Base-by-base conservation (phyloP, 2,113 vertebrate genomes). In the Chionomys nivalis region DNA sequence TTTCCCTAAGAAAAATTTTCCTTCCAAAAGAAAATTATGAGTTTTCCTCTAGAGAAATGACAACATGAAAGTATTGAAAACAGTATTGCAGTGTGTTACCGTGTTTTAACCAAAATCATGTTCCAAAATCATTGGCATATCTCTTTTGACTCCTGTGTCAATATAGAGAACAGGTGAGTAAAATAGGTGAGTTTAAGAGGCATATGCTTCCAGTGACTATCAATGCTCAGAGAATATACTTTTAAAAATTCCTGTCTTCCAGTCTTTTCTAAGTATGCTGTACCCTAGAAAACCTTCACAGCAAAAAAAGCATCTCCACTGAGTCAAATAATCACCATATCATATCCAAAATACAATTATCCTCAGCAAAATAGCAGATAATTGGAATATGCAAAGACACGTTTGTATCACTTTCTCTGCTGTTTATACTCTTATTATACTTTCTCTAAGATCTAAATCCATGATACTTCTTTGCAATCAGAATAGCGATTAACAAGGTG, bases 291-390 rank as follows among this genome's bases (percentile, higher is more conserved):
- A 90, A 61, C 24, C 36, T 79, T 92, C 28, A 89, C 9, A 88
- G 63, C n/a, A 55, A 76, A 26, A 76, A 26, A 92, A 75, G 26
- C 23, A 55, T 28, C 47, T 92, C 73, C 33, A 39, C 16, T 36
- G 68, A 85, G 91, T 36, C 85, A 95, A 88, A 92, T 47, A 86
- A 82, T 14, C 85, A 68, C 95, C 52, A 42, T 68, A 33, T 91
- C 39, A 90, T 85, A 91, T 58, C 79, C 49, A 92, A 96, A 82
- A 90, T 77, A 39, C 79, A 68, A 95, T 95, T 95, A 93, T 17
- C 47, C 77, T 96, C 86, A 95, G 91, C 77, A 97, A 89, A 91
- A 77, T 66, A 95, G 89, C 47, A 95, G 79, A 89, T 96, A 96
- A 91, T 90, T 87, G 91, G 91, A 13, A 58, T 87, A 82, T 94